A percentile compares a stretch with the other conserved stretches of the same genome.
phyloP scores from a whole-genome alignment of 2,797 vertebrate species.

The Cyprinella venusta region DNA sequence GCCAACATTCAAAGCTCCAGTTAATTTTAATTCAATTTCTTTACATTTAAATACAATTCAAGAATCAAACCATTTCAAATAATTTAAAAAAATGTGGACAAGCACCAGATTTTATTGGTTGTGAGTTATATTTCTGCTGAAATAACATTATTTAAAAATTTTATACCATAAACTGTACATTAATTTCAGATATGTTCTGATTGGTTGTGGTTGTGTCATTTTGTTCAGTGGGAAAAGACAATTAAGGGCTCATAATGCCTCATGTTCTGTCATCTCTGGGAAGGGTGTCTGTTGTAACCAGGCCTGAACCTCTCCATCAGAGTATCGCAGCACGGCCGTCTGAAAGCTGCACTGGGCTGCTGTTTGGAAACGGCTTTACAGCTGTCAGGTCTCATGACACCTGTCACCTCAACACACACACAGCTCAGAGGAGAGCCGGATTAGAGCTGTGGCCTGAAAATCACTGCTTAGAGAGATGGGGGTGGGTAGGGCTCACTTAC shows the following conservation, averaged over 20 bases:
- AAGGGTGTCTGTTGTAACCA: slow-evolving; percentile 65
- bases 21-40: too few species aligned
- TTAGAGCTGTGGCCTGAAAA: slow-evolving; percentile 52
- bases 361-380: slow-evolving; percentile 84
- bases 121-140: too few species aligned
- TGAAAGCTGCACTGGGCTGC: slow-evolving; percentile 61
- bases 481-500: neutral
- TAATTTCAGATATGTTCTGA: too few species aligned
- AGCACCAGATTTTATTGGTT: too few species aligned
- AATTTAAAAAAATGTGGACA: too few species aligned
- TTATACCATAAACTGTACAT: too few species aligned
- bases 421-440: slow-evolving; percentile 68
- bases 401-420: slow-evolving; percentile 72
- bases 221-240: neutral
- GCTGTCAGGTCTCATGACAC: slow-evolving; percentile 77
- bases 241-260: slow-evolving; percentile 66
- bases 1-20: too few species aligned
- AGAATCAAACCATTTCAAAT: too few species aligned
- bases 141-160: too few species aligned
- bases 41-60: too few species aligned
- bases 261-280: slow-evolving; percentile 67
- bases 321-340: slow-evolving; percentile 51
- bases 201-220: neutral
- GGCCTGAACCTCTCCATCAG: slow-evolving; percentile 62
- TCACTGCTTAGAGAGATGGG: slow-evolving; percentile 38